These are phyloP conservation scores for Ctena decussata DNA, from an alignment of 2,888 invertebrate species.

Conservation along the genomic window DNA sequence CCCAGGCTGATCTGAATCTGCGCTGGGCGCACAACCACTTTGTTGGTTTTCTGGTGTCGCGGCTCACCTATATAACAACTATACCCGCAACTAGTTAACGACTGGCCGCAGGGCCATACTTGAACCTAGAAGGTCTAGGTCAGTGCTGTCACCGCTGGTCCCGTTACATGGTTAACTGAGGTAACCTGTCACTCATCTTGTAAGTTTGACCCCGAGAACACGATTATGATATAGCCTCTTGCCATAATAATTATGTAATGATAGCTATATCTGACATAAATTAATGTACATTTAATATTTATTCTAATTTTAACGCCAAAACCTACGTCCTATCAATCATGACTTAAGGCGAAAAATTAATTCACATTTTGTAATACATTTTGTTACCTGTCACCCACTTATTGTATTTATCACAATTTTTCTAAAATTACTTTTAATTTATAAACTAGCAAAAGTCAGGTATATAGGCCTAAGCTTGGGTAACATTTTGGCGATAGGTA, in stretches of 20 bases:
- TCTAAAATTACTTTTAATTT: too few species aligned
- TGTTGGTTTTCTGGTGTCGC: too few species aligned
- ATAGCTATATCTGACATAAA: background rate
- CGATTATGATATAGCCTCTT: background rate
- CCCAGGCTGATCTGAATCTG: too few species aligned
- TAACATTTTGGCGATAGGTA: too few species aligned
- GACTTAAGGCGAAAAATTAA: background rate
- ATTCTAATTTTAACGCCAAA: background rate
- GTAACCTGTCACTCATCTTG: background rate
- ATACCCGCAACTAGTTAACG: too few species aligned
- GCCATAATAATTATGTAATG: background rate
- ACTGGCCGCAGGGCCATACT: background rate
- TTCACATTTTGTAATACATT: background rate
- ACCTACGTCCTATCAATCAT: background rate
- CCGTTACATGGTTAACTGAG: background rate
- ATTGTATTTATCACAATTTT: too few species aligned
- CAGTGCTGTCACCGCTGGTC: background rate
- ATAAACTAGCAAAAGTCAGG: too few species aligned
- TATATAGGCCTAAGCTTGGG: too few species aligned
- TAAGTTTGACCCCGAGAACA: background rate
- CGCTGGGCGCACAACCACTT: too few species aligned
- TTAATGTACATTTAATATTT: conserved; percentile 1
- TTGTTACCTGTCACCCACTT: background rate
- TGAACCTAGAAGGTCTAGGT: conserved; percentile 1
- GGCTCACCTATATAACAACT: too few species aligned